phyloP scores from a whole-genome alignment of 2,888 invertebrate genomes.

The Adelphocoris suturalis region DNA sequence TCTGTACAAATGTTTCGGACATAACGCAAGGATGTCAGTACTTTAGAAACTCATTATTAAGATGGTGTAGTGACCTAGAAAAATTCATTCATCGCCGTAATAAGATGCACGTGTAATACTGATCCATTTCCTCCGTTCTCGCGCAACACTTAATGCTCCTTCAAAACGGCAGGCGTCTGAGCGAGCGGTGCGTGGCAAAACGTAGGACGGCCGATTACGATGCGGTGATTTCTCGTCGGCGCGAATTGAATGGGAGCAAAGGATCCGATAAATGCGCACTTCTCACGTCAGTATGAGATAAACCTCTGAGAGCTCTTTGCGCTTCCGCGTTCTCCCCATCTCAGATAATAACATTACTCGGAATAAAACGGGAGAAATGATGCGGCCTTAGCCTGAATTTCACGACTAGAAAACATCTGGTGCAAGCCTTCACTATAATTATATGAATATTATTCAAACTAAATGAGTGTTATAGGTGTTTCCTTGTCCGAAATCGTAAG shows the following conservation, averaged over 20 bases:
- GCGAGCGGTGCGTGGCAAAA: no score
- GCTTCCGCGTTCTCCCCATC: neutral
- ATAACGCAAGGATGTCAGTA: no score
- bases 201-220: neutral
- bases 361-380: neutral
- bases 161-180: no score
- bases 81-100: no score
- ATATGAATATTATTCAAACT: no score
- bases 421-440: no score
- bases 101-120: neutral
- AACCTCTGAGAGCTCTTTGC: neutral
- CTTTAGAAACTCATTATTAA: no score
- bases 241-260: slow-evolving; percentile 4
- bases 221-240: neutral
- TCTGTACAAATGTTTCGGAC: no score
- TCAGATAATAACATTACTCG: neutral
- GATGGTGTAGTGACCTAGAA: no score
- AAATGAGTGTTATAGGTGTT: no score
- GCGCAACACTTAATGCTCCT: neutral
- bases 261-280: neutral
- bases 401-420: neutral
- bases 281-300: slow-evolving; percentile 4
- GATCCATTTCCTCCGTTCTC: neutral
- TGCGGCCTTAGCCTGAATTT: slow-evolving; percentile 7
- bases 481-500: no score